Evolutionary conservation across 2,797 vertebrate species (phyloP).

Genomic region (Dicrostonyx torquatus): DNA sequence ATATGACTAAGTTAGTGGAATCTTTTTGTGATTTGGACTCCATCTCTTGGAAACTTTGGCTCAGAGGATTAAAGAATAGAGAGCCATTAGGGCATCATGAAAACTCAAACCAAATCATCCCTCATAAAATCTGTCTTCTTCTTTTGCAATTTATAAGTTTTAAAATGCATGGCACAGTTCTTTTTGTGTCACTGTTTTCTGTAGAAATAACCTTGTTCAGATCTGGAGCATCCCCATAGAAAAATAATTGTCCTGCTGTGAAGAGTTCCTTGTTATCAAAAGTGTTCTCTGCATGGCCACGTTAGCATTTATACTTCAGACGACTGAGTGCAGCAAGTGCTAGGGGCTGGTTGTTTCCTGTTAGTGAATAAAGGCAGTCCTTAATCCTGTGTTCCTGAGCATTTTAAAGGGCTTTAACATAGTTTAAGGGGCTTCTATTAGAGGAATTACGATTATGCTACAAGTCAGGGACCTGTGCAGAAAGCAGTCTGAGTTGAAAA

Average conservation of each 20-base stretch:
- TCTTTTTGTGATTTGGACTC: background rate
- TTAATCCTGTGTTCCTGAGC: background rate
- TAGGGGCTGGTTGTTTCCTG: background rate
- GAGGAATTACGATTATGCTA: background rate
- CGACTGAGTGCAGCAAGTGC: background rate
- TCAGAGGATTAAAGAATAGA: background rate
- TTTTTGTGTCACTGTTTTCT: background rate
- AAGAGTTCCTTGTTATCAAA: background rate
- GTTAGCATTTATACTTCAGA: background rate
- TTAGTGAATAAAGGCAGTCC: background rate
- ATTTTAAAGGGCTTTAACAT: background rate
- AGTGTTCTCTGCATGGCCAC: background rate
- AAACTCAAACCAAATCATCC: background rate
- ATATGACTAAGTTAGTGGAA: background rate
- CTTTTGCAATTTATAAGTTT: background rate
- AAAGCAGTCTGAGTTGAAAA: background rate
- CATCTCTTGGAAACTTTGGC: background rate
- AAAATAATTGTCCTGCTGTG: background rate
- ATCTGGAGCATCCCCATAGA: background rate
- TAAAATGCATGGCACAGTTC: background rate
- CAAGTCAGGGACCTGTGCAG: background rate
- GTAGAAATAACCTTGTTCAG: background rate
- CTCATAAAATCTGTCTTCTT: background rate
- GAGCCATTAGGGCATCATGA: accelerated
- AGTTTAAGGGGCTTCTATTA: background rate